Percentiles rank a stretch among this genome's conserved stretches.
phyloP scores from a whole-genome alignment of 2,113 vertebrate species.

The Archilochus colubris region DNA sequence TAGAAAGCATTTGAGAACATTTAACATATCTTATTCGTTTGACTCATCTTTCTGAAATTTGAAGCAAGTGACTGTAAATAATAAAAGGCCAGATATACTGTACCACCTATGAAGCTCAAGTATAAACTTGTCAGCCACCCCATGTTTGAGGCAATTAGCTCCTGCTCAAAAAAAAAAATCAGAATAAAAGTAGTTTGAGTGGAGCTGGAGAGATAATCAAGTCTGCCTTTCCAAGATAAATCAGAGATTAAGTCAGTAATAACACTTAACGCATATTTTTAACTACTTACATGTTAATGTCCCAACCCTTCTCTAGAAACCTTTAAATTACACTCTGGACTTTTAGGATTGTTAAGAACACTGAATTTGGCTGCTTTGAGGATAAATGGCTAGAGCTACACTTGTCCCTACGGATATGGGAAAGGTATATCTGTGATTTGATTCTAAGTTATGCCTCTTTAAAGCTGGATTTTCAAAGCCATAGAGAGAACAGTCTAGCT shows the following conservation, averaged over 20 bases:
- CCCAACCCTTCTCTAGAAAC: background rate
- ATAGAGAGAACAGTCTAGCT: background rate
- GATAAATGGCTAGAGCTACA: background rate
- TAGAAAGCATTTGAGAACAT: background rate
- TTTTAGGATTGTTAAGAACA: background rate
- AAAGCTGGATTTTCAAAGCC: too few relatives aligned
- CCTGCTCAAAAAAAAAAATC: background rate
- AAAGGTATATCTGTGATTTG: background rate
- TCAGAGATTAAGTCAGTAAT: background rate
- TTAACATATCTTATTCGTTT: background rate
- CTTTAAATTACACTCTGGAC: background rate
- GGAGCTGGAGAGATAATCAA: background rate
- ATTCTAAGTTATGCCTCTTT: too few relatives aligned
- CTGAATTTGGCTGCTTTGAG: background rate
- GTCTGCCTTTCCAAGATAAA: background rate
- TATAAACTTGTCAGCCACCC: background rate
- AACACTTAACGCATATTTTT: background rate
- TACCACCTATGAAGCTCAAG: background rate
- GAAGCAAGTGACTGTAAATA: background rate
- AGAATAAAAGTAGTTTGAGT: background rate
- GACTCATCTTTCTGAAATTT: background rate
- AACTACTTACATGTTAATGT: background rate
- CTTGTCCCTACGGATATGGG: fast-evolving
- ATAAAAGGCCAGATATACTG: background rate
- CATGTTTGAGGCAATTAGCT: background rate